These are phyloP conservation scores for Rutilus rutilus DNA, from an alignment of 2,113 vertebrate genomes.

Conservation along the genomic window DNA sequence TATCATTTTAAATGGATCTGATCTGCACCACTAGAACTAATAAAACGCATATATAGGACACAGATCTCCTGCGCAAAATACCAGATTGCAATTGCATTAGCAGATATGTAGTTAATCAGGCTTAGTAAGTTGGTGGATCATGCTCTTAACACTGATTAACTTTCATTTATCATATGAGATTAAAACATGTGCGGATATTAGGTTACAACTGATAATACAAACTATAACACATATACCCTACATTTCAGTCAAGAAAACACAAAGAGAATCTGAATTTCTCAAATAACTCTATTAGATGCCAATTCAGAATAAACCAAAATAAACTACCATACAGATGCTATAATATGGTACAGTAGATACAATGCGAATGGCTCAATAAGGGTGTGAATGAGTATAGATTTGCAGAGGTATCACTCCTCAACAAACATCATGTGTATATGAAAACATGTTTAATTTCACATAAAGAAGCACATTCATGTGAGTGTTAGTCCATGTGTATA, in stretches of 20 bases:
- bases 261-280: neutral
- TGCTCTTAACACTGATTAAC: slow-evolving; percentile 15
- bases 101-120: slow-evolving; percentile 27
- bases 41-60: neutral
- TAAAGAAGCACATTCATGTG: neutral
- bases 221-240: neutral
- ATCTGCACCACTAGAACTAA: slow-evolving; percentile 25
- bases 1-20: slow-evolving; percentile 34
- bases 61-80: neutral
- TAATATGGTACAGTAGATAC: neutral
- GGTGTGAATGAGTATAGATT: neutral
- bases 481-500: neutral
- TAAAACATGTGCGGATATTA: slow-evolving; percentile 13
- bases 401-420: neutral
- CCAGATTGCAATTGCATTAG: slow-evolving; percentile 40
- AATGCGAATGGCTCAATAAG: neutral
- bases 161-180: slow-evolving; percentile 36
- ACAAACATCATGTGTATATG: neutral
- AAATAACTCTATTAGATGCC: neutral
- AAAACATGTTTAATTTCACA: neutral
- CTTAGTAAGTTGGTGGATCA: slow-evolving; percentile 35
- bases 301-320: neutral
- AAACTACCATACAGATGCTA: neutral
- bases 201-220: neutral
- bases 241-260: neutral